Conservation (phyloP, 2,113 vertebrate species). For the Eretmochelys imbricata region DNA sequence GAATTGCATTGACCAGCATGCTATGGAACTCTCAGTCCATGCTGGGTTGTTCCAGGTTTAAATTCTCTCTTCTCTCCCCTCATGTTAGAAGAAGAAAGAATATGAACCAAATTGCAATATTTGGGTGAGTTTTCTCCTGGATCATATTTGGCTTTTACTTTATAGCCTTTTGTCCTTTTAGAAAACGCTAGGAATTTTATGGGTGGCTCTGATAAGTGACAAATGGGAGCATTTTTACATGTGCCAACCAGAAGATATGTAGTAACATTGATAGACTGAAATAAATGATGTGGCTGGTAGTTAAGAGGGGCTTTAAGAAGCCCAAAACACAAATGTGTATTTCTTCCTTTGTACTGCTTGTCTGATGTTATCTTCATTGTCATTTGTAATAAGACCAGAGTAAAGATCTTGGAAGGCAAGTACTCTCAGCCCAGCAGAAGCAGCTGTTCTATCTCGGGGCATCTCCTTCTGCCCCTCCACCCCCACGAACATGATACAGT, state of each 20-base stretch:
- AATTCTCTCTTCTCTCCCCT: neutral
- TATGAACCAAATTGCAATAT: neutral
- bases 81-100: neutral
- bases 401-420: neutral
- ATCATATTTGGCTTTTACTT: neutral
- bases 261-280: neutral
- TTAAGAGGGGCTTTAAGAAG: neutral
- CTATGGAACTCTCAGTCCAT: neutral
- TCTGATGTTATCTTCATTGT: neutral
- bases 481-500: no score
- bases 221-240: neutral
- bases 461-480: no score
- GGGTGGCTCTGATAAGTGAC: neutral
- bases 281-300: neutral
- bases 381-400: neutral
- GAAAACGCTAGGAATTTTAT: no score
- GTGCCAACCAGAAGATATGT: neutral
- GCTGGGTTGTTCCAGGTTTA: neutral
- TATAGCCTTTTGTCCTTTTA: no score
- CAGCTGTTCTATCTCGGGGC: no score
- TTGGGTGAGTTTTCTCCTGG: neutral
- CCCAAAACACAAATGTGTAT: neutral
- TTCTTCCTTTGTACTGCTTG: neutral
- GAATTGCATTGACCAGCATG: no score
- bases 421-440: no score